phyloP scores from a whole-genome alignment of 2,888 invertebrate genomes.

The Digitonthophagus gazella region DNA sequence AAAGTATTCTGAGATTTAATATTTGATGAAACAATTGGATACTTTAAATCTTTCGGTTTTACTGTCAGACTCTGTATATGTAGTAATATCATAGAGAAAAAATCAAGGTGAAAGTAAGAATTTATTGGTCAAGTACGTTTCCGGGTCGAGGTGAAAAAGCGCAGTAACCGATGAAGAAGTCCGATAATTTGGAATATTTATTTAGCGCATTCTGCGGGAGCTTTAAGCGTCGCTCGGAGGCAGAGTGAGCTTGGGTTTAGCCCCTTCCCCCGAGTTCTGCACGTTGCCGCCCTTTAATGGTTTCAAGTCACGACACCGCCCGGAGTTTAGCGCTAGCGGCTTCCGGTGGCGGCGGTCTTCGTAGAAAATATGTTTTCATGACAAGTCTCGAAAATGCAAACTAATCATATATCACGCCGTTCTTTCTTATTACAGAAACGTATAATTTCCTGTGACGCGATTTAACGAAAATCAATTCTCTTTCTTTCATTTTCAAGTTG shows the following conservation, averaged over 20 bases:
- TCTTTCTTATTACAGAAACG: conserved; percentile 11
- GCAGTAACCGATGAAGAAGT: conserved; percentile 6
- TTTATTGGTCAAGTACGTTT: not conserved
- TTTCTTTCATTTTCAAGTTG: not conserved
- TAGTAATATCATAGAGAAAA: no score
- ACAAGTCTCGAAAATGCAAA: conserved; percentile 15
- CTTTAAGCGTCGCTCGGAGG: not conserved
- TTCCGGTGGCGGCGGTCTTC: conserved; percentile 36
- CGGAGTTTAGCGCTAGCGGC: conserved; percentile 40
- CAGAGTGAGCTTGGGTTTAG: conserved; percentile 29
- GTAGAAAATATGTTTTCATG: conserved; percentile 15
- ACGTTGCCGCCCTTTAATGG: conserved; percentile 40
- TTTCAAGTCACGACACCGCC: conserved; percentile 42
- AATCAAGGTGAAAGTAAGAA: not conserved
- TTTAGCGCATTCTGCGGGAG: conserved; percentile 3
- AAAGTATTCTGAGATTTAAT: no score
- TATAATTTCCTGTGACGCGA: conserved; percentile 6
- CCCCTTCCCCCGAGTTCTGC: conserved; percentile 41
- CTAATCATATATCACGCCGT: conserved; percentile 13
- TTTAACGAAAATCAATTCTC: not conserved
- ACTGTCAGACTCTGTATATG: no score
- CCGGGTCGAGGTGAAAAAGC: conserved; percentile 13
- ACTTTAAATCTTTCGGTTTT: no score
- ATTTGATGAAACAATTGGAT: no score
- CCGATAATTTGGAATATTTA: conserved; percentile 14